Evolutionary conservation across 2,888 invertebrate species (phyloP).

Genomic region (Mylabris sibirica): DNA sequence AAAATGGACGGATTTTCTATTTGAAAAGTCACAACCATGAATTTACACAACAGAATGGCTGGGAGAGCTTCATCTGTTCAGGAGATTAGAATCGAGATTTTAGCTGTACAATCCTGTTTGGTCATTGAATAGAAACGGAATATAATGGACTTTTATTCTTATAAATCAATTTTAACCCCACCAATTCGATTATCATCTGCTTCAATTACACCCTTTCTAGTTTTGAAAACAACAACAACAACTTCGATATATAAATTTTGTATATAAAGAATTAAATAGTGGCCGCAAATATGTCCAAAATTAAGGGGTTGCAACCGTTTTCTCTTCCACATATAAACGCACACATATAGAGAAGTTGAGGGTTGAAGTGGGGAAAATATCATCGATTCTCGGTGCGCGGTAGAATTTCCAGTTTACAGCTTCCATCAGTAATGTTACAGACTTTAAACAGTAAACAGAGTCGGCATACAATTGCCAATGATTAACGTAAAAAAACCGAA

Average conservation of each 20-base stretch:
- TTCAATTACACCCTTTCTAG: too few species aligned
- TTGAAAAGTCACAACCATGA: not conserved
- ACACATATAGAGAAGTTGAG: not conserved
- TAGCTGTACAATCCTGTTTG: not conserved
- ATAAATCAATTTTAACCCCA: not conserved
- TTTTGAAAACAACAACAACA: not conserved
- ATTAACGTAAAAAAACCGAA: not conserved
- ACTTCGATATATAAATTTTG: not conserved
- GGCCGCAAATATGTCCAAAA: not conserved
- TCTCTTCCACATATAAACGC: not conserved
- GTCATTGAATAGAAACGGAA: not conserved
- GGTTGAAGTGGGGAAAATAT: constrained; percentile 13
- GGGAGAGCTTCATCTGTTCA: not conserved
- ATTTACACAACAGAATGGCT: not conserved
- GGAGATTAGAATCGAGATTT: not conserved
- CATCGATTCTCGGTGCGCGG: constrained; percentile 49
- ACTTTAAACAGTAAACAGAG: not conserved
- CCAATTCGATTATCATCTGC: too few species aligned
- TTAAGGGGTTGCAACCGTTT: not conserved
- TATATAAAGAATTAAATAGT: not conserved
- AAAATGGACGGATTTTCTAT: not conserved
- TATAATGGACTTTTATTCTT: not conserved
- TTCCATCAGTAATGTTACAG: constrained; percentile 30
- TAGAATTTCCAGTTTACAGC: constrained; percentile 34
- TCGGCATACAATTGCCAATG: not conserved